phyloP scores from a whole-genome alignment of 35 echinoderm and acorn worm genomes.

The Stichopus chloronotus region DNA sequence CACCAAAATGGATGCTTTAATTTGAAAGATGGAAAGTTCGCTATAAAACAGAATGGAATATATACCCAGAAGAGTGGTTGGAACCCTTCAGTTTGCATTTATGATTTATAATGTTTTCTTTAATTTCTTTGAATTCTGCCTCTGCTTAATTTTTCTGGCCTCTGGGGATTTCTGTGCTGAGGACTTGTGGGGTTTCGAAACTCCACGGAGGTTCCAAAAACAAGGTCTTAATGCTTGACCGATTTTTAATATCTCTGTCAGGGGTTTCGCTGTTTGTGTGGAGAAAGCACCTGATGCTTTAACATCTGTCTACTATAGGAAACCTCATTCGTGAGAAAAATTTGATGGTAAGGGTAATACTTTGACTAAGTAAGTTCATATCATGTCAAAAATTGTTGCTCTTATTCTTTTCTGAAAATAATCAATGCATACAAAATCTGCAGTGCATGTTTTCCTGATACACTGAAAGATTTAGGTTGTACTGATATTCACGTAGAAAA shows the following conservation, averaged over 20 bases:
- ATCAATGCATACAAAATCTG: no score
- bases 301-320: neutral
- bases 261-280: no score
- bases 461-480: no score
- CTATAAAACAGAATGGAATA: neutral
- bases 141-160: neutral
- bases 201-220: neutral
- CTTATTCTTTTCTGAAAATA: no score
- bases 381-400: no score
- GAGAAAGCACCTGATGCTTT: neutral
- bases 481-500: no score
- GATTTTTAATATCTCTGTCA: slow-evolving; percentile 17
- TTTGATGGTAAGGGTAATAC: no score
- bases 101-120: slow-evolving; percentile 19
- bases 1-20: slow-evolving; percentile 30
- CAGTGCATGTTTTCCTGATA: no score
- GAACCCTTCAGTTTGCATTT: neutral
- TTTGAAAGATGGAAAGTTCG: neutral
- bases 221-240: slow-evolving; percentile 37
- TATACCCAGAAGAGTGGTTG: neutral
- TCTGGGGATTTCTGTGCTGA: neutral
- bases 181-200: neutral
- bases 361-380: no score
- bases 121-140: slow-evolving; percentile 12
- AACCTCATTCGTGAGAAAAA: no score